A percentile compares a stretch with the other conserved stretches of the same genome.
phyloP scores from a whole-genome alignment of 2,797 vertebrate genomes.

The Gephyroberyx darwinii region DNA sequence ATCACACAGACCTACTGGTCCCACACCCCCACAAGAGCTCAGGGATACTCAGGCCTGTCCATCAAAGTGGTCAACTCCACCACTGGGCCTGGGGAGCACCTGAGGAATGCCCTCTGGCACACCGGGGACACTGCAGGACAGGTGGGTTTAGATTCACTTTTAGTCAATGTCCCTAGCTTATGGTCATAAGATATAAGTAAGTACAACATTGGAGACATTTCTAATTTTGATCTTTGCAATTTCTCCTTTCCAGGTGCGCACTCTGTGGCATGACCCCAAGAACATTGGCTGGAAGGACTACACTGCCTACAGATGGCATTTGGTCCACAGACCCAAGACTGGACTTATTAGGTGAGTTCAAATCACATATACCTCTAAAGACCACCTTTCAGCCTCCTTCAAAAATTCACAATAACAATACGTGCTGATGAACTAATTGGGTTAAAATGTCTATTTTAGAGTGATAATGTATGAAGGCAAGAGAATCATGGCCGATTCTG shows the following conservation, averaged over 20 bases:
- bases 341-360: slow-evolving; percentile 92
- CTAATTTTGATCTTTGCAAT: slow-evolving; percentile 22
- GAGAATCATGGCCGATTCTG: slow-evolving; percentile 99
- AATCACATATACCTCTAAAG: neutral
- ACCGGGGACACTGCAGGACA: slow-evolving; percentile 96
- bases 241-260: slow-evolving; percentile 86
- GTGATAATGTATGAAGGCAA: slow-evolving; percentile 99
- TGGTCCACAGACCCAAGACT: slow-evolving; percentile 95
- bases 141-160: slow-evolving; percentile 73
- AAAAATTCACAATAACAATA: neutral
- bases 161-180: neutral
- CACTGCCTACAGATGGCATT: slow-evolving; percentile 98
- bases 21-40: slow-evolving; percentile 91
- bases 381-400: neutral
- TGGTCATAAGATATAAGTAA: neutral
- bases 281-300: slow-evolving; percentile 99
- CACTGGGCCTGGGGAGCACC: slow-evolving; percentile 95
- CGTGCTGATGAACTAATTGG: slow-evolving; percentile 33
- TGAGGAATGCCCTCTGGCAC: slow-evolving; percentile 98
- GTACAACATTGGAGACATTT: slow-evolving; percentile 16
- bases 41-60: slow-evolving; percentile 96
- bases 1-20: slow-evolving; percentile 99
- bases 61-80: slow-evolving; percentile 99
- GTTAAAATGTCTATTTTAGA: slow-evolving; percentile 72
- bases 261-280: slow-evolving; percentile 98